These are phyloP conservation scores for Orchesella cincta DNA, from an alignment of 1,140 invertebrate species.

Conservation along the genomic window DNA sequence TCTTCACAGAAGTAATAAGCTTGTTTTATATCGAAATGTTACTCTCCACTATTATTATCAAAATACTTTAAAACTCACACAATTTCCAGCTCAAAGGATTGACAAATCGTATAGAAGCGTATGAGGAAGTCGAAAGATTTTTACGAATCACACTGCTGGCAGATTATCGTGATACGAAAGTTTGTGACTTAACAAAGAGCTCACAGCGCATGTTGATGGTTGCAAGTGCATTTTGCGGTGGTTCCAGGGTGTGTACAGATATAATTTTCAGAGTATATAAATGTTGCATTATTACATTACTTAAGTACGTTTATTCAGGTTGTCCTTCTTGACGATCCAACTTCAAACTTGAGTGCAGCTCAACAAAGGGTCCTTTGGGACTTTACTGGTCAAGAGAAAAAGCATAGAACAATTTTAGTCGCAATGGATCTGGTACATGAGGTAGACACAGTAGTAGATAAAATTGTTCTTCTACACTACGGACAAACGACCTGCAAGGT, in stretches of 20 bases:
- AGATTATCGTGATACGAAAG: neutral
- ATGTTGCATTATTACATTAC: too few species aligned
- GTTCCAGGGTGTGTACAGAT: neutral
- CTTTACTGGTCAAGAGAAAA: neutral
- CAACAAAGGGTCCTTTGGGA: slow-evolving; percentile 3
- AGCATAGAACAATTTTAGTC: slow-evolving; percentile 10
- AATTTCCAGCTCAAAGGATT: neutral
- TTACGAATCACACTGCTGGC: neutral
- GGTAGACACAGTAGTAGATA: slow-evolving; percentile 12
- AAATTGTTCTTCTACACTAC: neutral
- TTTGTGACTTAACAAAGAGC: neutral
- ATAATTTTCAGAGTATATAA: neutral
- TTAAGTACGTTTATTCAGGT: neutral
- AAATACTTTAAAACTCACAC: too few species aligned
- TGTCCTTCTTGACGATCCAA: slow-evolving; percentile 18
- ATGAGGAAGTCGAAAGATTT: slow-evolving; percentile 19
- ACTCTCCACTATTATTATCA: neutral
- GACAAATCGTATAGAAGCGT: neutral
- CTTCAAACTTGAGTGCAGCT: neutral
- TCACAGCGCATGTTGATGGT: slow-evolving; percentile 20
- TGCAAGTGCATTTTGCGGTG: slow-evolving; percentile 9
- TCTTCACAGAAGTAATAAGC: neutral
- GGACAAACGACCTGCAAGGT: neutral
- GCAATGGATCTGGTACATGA: neutral
- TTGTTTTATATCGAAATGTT: too few species aligned